These are phyloP conservation scores for Spondyliosoma cantharus DNA, from an alignment of 2,797 vertebrate species.

Conservation along the genomic window DNA sequence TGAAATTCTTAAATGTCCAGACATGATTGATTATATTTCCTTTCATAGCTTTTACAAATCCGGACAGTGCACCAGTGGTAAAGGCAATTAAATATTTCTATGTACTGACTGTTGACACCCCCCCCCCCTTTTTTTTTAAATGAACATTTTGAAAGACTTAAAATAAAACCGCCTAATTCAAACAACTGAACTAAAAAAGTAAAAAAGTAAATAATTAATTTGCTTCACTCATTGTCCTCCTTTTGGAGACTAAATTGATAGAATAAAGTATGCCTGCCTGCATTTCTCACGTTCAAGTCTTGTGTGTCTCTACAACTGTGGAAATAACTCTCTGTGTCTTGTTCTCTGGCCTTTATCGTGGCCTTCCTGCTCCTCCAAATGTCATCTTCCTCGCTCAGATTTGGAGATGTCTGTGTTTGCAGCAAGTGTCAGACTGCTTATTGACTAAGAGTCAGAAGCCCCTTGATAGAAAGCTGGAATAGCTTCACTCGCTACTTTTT, in stretches of 20 bases:
- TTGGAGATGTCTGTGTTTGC: constrained; percentile 66
- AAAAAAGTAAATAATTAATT: neutral
- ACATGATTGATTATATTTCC: constrained; percentile 48
- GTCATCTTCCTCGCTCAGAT: constrained; percentile 45
- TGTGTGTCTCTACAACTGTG: neutral
- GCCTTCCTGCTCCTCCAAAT: constrained; percentile 41
- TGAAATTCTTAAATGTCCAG: constrained; percentile 28
- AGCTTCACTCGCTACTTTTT: constrained; percentile 64
- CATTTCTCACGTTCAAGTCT: constrained; percentile 24
- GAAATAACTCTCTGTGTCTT: constrained; percentile 45
- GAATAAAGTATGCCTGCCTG: neutral
- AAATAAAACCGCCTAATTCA: neutral
- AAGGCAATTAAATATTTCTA: neutral
- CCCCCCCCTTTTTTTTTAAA: neutral
- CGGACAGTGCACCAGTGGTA: neutral
- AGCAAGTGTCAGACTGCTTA: constrained; percentile 62
- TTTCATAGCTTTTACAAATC: constrained; percentile 26
- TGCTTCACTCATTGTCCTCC: neutral
- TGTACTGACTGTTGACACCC: neutral
- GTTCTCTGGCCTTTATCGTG: constrained; percentile 41
- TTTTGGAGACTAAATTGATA: constrained; percentile 26
- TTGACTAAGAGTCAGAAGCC: constrained; percentile 69
- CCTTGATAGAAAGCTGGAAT: constrained; percentile 69
- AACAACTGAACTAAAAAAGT: neutral
- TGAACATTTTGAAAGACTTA: neutral